Percentiles rank a stretch among this genome's conserved stretches.
Evolutionary conservation across 2,113 vertebrate species (phyloP).

Genomic region (Ictalurus furcatus): DNA sequence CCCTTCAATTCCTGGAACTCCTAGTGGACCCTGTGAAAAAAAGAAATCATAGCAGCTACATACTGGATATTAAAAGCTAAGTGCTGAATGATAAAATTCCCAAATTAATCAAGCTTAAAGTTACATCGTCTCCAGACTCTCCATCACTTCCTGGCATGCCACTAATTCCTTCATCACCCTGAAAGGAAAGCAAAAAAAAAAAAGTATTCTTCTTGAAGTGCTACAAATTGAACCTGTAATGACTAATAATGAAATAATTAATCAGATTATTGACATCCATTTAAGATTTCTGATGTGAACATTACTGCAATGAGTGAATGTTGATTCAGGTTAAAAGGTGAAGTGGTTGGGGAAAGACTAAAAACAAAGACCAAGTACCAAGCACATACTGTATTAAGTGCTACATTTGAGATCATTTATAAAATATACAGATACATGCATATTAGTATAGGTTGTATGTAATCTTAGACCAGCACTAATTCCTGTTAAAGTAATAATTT

Average conservation of each 20-base stretch:
- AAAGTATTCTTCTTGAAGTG: neutral
- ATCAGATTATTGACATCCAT: neutral
- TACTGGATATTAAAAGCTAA: neutral
- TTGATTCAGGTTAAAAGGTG: neutral
- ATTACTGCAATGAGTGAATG: neutral
- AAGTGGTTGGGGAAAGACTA: neutral
- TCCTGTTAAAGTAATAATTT: neutral
- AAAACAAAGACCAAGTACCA: neutral
- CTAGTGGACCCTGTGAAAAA: constrained; percentile 57
- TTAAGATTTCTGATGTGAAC: neutral
- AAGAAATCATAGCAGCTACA: constrained; percentile 1
- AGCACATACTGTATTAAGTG: neutral
- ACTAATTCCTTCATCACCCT: constrained; percentile 56
- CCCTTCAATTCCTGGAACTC: constrained; percentile 62
- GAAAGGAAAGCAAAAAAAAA: constrained; percentile 14
- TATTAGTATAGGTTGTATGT: neutral
- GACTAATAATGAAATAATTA: neutral
- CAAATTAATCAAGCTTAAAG: neutral
- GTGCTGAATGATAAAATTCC: neutral
- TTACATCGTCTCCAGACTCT: constrained; percentile 69
- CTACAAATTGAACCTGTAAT: neutral
- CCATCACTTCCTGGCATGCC: constrained; percentile 67
- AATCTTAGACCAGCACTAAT: neutral
- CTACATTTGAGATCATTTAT: neutral
- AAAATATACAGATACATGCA: neutral